phyloP scores from a whole-genome alignment of 92 coral and sea anemone genomes.

The Phenganax stokvisi region DNA sequence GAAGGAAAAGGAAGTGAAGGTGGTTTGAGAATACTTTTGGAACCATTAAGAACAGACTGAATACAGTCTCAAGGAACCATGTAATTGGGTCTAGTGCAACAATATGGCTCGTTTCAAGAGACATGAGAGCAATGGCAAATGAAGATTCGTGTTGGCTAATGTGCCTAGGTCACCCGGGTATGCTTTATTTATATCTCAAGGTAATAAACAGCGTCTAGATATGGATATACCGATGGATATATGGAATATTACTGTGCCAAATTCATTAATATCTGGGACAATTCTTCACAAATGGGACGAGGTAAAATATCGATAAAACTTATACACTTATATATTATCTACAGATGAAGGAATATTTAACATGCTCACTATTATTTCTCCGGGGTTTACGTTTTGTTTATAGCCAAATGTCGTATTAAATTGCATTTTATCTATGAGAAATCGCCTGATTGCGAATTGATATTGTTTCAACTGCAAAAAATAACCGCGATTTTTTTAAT shows the following conservation, averaged over 20 bases:
- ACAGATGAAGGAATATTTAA: slow-evolving; percentile 12
- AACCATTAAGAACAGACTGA: not conserved
- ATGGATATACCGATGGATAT: slow-evolving; percentile 57
- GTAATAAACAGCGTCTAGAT: not conserved
- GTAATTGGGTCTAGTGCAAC: not conserved
- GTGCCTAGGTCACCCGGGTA: not conserved
- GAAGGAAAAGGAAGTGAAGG: not conserved
- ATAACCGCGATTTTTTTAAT: slow-evolving; percentile 24
- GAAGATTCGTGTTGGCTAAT: not conserved
- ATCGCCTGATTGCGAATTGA: no score
- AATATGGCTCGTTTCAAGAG: not conserved
- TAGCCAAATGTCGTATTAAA: not conserved
- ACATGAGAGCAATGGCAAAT: not conserved
- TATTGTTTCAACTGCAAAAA: not conserved
- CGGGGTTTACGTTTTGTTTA: slow-evolving; percentile 1
- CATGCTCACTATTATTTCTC: not conserved
- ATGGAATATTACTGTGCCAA: slow-evolving; percentile 85
- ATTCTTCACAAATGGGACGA: slow-evolving; percentile 87
- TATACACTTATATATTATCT: slow-evolving; percentile 1
- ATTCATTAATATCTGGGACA: slow-evolving; percentile 69
- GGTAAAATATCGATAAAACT: slow-evolving; percentile 50
- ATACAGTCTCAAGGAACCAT: not conserved
- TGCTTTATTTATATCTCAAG: not conserved
- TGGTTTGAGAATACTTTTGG: not conserved
- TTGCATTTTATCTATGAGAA: not conserved